Evolutionary conservation across 2,113 vertebrate genomes (phyloP).

Genomic region (Catharus fuscescens): DNA sequence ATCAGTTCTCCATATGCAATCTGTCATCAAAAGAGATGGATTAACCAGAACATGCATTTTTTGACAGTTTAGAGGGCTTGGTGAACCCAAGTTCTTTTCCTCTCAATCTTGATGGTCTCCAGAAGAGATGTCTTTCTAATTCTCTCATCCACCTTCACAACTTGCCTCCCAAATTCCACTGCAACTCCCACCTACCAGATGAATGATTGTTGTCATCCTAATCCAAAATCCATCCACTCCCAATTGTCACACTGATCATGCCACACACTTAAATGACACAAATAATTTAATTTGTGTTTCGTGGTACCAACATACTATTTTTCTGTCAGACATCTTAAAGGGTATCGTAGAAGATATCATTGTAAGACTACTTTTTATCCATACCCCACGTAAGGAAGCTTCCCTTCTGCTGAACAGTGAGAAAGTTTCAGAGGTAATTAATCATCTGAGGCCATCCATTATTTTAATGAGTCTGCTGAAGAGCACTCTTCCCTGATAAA

Average conservation of each 20-base stretch:
- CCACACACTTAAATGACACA: background rate
- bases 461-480: conserved; percentile 70
- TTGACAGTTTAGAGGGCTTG: conserved; percentile 41
- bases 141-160: conserved; percentile 13
- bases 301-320: background rate
- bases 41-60: conserved; percentile 39
- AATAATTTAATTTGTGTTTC: conserved; percentile 5
- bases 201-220: conserved; percentile 25
- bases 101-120: background rate
- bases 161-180: background rate
- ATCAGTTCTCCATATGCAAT: background rate
- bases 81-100: conserved; percentile 17
- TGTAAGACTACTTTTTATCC: background rate
- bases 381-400: background rate
- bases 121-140: background rate
- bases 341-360: background rate
- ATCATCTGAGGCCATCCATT: conserved; percentile 42
- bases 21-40: background rate
- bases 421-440: conserved; percentile 44
- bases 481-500: conserved; percentile 42
- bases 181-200: background rate
- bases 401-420: conserved; percentile 29
- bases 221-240: conserved; percentile 2
- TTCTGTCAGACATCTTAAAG: background rate
- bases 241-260: conserved; percentile 13